Base-by-base conservation (phyloP, 2,113 vertebrate species). In the Pygoscelis adeliae region DNA sequence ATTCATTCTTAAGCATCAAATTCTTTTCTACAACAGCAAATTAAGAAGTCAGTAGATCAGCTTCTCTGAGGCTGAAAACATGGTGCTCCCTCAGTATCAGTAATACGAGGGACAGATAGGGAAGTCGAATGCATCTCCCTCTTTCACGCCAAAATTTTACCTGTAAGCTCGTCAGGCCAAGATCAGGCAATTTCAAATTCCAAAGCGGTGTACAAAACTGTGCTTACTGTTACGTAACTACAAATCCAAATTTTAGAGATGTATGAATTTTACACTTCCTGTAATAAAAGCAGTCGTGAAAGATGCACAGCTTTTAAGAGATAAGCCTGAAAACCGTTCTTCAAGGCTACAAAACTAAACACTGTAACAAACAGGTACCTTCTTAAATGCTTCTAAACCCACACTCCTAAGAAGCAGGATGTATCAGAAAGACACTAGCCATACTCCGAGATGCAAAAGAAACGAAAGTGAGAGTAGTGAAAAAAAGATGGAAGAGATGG, bases 91-190 rank as follows among this genome's bases (percentile, higher is more conserved):
- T 11, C 38, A 67, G 17, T 16, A 89, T 11, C 59, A 59, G n/a
- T 2, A 49, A 11, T 10, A 32, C 1, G 1, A 71, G 14, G 32
- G 34, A 50, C 4, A 74, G 22, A 70, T 0, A 77, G 7, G 30
- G 9, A 94, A 87, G 34, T 4, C 0, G 0, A 81, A 74, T 11
- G 9, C 18, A 67, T 34, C 30, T 44, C 16, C 4, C 61, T 53
- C 50, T 38, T 65, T 25, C 69, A 87, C 76, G 42, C 2, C 76
- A 81, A 49, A 87, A 76, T 29, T 32, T 46, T 34, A 87, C 32
- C 46, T 32, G 6, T n/a, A 84, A 82, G 12, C 25, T 79, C 19
- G 3, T 17, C 25, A 72, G 19, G 34, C 56, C 69, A 87, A 81
- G 19, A 73, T 36, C 5, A 36, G 6, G 44, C 18, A 59, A 58